A percentile compares a stretch with the other conserved stretches of the same genome.
Conservation (phyloP, 2,888 invertebrate genomes). For the Tiliacea citrago region DNA sequence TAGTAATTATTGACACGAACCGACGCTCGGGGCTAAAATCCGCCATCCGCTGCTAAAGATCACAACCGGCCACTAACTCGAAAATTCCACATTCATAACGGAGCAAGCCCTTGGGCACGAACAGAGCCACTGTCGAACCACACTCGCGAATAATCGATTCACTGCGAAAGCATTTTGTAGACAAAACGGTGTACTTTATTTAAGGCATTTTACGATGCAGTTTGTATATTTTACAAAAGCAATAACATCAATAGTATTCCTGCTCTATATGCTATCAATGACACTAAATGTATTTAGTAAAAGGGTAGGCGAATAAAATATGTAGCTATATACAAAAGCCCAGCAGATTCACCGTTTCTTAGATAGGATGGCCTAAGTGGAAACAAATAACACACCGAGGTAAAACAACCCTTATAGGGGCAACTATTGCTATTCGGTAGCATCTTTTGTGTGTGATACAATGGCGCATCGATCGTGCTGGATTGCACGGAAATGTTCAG, state of each 20-base stretch:
- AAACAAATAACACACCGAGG: constrained; percentile 82
- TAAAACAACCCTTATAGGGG: constrained; percentile 82
- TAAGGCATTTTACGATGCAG: constrained; percentile 46
- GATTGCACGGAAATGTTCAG: constrained; percentile 81
- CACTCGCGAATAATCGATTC: constrained; percentile 77
- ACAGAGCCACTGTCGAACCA: constrained; percentile 74
- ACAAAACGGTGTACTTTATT: constrained; percentile 71
- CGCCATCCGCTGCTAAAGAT: constrained; percentile 81
- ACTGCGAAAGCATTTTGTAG: constrained; percentile 75
- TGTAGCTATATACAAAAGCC: constrained; percentile 46
- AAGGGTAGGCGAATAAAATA: constrained; percentile 34
- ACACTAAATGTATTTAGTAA: constrained; percentile 43
- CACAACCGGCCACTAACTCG: constrained; percentile 86
- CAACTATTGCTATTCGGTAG: constrained; percentile 83
- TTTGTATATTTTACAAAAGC: constrained; percentile 41
- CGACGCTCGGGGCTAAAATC: constrained; percentile 78
- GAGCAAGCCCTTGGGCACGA: constrained; percentile 81
- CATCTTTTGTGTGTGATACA: constrained; percentile 87
- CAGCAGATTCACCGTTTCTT: constrained; percentile 63
- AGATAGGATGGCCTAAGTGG: constrained; percentile 74
- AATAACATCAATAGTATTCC: constrained; percentile 35
- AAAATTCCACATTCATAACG: constrained; percentile 88
- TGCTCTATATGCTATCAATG: constrained; percentile 39
- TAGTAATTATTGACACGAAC: constrained; percentile 90
- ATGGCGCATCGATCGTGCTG: constrained; percentile 86